These are phyloP conservation scores for Philereme vetulata DNA, from an alignment of 2,888 invertebrate genomes.

Conservation along the genomic window DNA sequence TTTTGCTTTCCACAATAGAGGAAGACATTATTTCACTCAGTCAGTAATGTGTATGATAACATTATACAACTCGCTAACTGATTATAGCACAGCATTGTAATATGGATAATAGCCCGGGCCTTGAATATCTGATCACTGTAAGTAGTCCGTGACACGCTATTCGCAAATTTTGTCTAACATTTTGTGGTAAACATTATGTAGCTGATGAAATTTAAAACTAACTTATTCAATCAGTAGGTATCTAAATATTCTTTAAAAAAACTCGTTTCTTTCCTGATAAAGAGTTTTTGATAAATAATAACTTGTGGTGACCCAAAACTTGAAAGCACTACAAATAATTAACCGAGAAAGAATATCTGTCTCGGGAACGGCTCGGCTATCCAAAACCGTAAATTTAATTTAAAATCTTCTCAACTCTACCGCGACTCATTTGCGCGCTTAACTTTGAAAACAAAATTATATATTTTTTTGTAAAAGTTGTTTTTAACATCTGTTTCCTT, in stretches of 20 bases:
- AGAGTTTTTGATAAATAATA: neutral
- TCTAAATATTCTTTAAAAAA: no score
- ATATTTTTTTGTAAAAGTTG: conserved; percentile 50
- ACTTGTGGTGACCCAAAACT: no score
- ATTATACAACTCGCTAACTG: conserved; percentile 30
- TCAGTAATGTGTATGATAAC: conserved; percentile 27
- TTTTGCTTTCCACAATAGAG: conserved; percentile 20
- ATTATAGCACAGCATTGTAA: conserved; percentile 30
- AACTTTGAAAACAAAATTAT: conserved; percentile 49
- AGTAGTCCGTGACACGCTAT: conserved; percentile 36
- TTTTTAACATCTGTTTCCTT: conserved; percentile 57
- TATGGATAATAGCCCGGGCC: conserved; percentile 28
- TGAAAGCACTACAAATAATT: conserved; percentile 10
- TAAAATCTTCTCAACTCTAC: conserved; percentile 35
- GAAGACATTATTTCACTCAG: conserved; percentile 27
- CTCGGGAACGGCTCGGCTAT: conserved; percentile 10
- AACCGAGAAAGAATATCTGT: conserved; percentile 8
- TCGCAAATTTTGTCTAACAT: conserved; percentile 32
- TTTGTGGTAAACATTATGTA: neutral
- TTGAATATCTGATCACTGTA: conserved; percentile 36
- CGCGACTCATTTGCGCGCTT: conserved; percentile 56
- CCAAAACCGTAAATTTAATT: conserved; percentile 32
- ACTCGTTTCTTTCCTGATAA: neutral
- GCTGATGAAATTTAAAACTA: neutral
- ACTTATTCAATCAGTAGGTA: neutral